These are phyloP conservation scores for Monochamus alternatus DNA, from an alignment of 2,888 invertebrate genomes.

Conservation along the genomic window DNA sequence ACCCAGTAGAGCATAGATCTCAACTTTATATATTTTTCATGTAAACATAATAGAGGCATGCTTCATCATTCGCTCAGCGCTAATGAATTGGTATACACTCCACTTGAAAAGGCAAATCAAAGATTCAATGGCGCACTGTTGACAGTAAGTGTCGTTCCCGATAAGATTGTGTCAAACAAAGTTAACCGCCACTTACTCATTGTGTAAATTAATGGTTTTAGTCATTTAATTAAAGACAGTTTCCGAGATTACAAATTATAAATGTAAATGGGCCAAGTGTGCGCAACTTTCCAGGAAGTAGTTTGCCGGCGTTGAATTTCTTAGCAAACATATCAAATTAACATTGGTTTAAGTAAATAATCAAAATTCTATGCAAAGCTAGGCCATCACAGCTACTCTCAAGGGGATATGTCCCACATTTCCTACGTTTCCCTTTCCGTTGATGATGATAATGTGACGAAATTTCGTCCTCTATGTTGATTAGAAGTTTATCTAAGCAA, in stretches of 20 bases:
- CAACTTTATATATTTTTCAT: no score
- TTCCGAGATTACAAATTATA: conserved; percentile 44
- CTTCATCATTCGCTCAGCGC: no score
- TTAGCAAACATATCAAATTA: conserved; percentile 35
- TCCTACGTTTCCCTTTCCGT: conserved; percentile 22
- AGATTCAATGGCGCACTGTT: conserved; percentile 3
- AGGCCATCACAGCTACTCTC: conserved; percentile 21
- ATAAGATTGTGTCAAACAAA: conserved; percentile 22
- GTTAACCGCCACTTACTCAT: conserved; percentile 30
- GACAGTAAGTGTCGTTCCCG: conserved; percentile 27
- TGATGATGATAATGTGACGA: conserved; percentile 22
- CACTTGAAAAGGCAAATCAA: not conserved
- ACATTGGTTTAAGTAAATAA: conserved; percentile 34
- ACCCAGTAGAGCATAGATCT: no score
- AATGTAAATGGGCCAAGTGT: conserved; percentile 41
- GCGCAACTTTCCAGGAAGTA: conserved; percentile 27
- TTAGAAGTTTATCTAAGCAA: conserved; percentile 21
- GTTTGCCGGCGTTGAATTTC: conserved; percentile 28
- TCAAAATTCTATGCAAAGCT: conserved; percentile 33
- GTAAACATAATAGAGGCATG: no score
- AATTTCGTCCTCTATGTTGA: conserved; percentile 23
- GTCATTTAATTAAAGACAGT: conserved; percentile 45
- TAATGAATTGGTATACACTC: no score
- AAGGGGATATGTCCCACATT: conserved; percentile 30
- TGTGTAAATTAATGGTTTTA: conserved; percentile 43